phyloP scores from a whole-genome alignment of 2,888 invertebrate genomes.

The Sacculina carcini region DNA sequence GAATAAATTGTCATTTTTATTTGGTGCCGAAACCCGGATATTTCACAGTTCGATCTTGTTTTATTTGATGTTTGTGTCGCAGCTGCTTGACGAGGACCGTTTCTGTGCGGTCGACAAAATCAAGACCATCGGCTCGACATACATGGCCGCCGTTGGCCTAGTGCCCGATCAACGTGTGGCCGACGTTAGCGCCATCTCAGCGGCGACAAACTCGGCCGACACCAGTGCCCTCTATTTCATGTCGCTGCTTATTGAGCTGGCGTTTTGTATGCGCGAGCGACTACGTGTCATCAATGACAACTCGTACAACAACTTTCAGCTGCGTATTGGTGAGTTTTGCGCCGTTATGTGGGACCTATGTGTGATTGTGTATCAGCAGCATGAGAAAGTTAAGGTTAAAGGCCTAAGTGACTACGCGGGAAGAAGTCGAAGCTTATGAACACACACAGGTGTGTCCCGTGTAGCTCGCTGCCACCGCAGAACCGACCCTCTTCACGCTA shows the following conservation, averaged over 20 bases:
- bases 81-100: slow-evolving; percentile 56
- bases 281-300: slow-evolving; percentile 68
- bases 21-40: not conserved
- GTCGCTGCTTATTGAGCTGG: slow-evolving; percentile 62
- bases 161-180: slow-evolving; percentile 49
- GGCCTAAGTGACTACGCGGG: no score
- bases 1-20: no score
- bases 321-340: slow-evolving; percentile 46
- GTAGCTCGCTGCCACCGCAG: no score
- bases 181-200: no score
- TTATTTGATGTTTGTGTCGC: no score
- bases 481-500: no score
- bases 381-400: no score
- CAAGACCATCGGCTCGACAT: slow-evolving; percentile 74
- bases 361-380: not conserved
- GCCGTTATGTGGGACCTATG: no score
- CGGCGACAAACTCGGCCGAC: slow-evolving; percentile 28
- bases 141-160: slow-evolving; percentile 74
- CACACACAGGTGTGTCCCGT: no score
- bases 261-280: slow-evolving; percentile 62
- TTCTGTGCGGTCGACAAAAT: slow-evolving; percentile 74
- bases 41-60: not conserved
- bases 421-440: no score
- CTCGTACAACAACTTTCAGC: slow-evolving; percentile 72
- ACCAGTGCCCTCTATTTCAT: slow-evolving; percentile 37